Evolutionary conservation across 2,888 invertebrate genomes (phyloP).

Genomic region (Cheilosia soror): DNA sequence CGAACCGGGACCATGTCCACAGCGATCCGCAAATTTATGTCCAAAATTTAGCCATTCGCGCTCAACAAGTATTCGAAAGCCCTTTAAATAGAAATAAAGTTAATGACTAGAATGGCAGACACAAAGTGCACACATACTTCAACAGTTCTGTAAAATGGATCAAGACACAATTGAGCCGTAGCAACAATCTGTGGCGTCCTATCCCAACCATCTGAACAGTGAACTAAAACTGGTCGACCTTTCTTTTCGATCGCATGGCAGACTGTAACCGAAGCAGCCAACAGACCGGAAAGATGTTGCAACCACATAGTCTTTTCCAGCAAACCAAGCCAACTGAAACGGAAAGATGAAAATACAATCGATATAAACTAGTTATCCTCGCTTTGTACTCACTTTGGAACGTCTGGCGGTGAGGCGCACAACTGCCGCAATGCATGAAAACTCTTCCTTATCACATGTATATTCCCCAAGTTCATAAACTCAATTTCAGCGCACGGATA

Average conservation of each 20-base stretch:
- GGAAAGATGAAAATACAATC: slow-evolving; percentile 72
- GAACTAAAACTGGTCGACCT: slow-evolving; percentile 95
- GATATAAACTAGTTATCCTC: slow-evolving; percentile 32
- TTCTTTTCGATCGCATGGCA: slow-evolving; percentile 92
- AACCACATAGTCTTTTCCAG: slow-evolving; percentile 97
- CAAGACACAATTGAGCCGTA: slow-evolving; percentile 94
- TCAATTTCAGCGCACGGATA: slow-evolving; percentile 97
- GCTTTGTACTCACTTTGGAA: slow-evolving; percentile 87
- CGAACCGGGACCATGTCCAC: slow-evolving; percentile 91
- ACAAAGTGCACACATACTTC: slow-evolving; percentile 85
- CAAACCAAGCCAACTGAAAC: slow-evolving; percentile 92
- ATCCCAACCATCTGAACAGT: slow-evolving; percentile 99
- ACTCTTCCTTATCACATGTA: slow-evolving; percentile 96
- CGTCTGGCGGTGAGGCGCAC: slow-evolving; percentile 91
- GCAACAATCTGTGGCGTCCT: slow-evolving; percentile 98
- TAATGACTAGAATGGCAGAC: slow-evolving; percentile 2
- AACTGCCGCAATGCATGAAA: slow-evolving; percentile 93
- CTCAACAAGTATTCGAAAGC: slow-evolving; percentile 96
- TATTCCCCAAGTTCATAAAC: slow-evolving; percentile 99
- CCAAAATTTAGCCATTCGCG: slow-evolving; percentile 99
- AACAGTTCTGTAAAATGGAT: slow-evolving; percentile 96
- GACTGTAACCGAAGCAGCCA: slow-evolving; percentile 92
- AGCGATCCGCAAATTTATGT: slow-evolving; percentile 98
- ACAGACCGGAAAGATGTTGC: slow-evolving; percentile 93
- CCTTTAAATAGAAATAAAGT: slow-evolving; percentile 85